Evolutionary conservation across 2,888 invertebrate genomes (phyloP), one percentile per base, ranked within the genome.

Genomic region (Thelaira solivaga): DNA sequence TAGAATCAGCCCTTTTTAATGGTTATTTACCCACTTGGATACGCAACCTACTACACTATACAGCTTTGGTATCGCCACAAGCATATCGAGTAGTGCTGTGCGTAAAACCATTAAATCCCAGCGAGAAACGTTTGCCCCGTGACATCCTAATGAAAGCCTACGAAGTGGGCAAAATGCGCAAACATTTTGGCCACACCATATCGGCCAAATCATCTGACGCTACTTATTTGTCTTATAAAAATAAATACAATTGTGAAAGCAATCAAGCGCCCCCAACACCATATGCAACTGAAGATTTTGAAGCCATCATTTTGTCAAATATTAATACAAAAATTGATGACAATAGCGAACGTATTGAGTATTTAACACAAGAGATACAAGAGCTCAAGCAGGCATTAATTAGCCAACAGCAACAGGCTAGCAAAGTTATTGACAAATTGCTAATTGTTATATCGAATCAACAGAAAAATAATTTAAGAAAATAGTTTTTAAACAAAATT

Each of bases 31-130:
- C 95, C 0, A 92, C 93, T 83, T 94, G 93, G 88, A 84, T 95
- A 10, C 89, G 94, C 72, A 94, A 94, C 88, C 89, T 95, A 43
- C 86, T 96, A 8, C 93, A 94, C 84, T 94, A 94, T 85, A 94
- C 95, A 0, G 94, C 95, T 0, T 88, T 95, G 53, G 94, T 95
- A 0, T 93, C 95, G 0, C 95, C 95, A 0, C 94, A 94, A 83
- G 95, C 95, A 0, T 94, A 95, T 83, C 90, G 95, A 81, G 95
- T 95, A 0, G 95, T 95, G 0, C 86, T 95, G 34, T 95, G 94
- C 82, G 95, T 96, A 0, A 94, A 95, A 86, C 96, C 95, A 0
- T 88, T 95, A 64, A 95, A 95, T 89, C 95, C 95, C 0, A 92
- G 95, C 80, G 95, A 96, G 85, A 95, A 94, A 84, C 91, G 95